A percentile compares a stretch with the other conserved stretches of the same genome.
phyloP scores from a whole-genome alignment of 2,888 invertebrate genomes.

The Lasioglossum zephyrum region DNA sequence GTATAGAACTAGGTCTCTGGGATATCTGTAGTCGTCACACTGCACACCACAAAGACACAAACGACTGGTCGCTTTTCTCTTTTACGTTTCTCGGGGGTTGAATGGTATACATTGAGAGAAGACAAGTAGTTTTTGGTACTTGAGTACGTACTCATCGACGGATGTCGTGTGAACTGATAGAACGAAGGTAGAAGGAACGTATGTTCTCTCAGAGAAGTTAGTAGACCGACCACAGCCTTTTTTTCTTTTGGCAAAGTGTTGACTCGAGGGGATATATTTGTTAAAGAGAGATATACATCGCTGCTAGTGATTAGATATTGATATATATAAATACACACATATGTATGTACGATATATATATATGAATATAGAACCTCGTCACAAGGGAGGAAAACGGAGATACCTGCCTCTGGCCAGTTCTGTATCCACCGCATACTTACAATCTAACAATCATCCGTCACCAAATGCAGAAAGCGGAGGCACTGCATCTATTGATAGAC shows the following conservation, averaged over 20 bases:
- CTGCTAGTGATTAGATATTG: slow-evolving; percentile 71
- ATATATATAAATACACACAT: slow-evolving; percentile 7
- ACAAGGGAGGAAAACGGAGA: slow-evolving; percentile 76
- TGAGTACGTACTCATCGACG: background rate
- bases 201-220: slow-evolving; percentile 46
- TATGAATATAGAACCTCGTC: slow-evolving; percentile 51
- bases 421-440: slow-evolving; percentile 82
- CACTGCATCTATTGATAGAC: slow-evolving; percentile 45
- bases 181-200: slow-evolving; percentile 6
- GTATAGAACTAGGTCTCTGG: background rate
- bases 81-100: background rate
- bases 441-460: slow-evolving; percentile 77
- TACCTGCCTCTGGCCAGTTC: slow-evolving; percentile 85
- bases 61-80: slow-evolving; percentile 19
- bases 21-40: slow-evolving; percentile 47
- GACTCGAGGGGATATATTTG: slow-evolving; percentile 46
- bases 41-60: slow-evolving; percentile 63
- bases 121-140: background rate
- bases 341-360: slow-evolving; percentile 3
- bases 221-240: slow-evolving; percentile 55
- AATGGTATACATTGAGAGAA: slow-evolving; percentile 16
- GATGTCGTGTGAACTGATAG: slow-evolving; percentile 4
- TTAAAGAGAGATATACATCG: slow-evolving; percentile 40
- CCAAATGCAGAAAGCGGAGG: slow-evolving; percentile 75
- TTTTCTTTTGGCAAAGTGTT: slow-evolving; percentile 27